These are phyloP conservation scores for Trachurus trachurus DNA, from an alignment of 2,797 vertebrate species.

Conservation along the genomic window DNA sequence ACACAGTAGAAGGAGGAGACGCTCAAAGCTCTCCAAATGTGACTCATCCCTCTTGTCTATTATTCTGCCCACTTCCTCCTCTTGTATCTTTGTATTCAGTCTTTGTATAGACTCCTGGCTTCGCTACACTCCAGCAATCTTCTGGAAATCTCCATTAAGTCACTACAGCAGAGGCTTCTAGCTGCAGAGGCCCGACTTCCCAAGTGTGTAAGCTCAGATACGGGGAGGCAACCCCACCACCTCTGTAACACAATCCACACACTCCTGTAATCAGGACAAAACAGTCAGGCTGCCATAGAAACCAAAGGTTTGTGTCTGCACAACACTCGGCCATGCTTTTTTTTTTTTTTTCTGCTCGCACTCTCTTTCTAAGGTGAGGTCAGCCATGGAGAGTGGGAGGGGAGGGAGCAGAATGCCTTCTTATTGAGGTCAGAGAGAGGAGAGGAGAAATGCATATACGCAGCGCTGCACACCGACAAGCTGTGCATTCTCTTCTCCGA, in stretches of 20 bases:
- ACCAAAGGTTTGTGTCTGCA: slow-evolving; percentile 83
- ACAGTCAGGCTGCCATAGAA: slow-evolving; percentile 82
- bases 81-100: slow-evolving; percentile 42
- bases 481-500: slow-evolving; percentile 31
- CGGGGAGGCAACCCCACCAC: slow-evolving; percentile 58
- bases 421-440: slow-evolving; percentile 77
- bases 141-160: slow-evolving; percentile 66
- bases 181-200: slow-evolving; percentile 33
- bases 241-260: slow-evolving; percentile 84
- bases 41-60: slow-evolving; percentile 63
- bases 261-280: slow-evolving; percentile 82
- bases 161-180: slow-evolving; percentile 40
- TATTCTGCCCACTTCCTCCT: slow-evolving; percentile 40
- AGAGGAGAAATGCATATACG: slow-evolving; percentile 62
- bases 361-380: slow-evolving; percentile 83
- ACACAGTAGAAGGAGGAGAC: slow-evolving; percentile 37
- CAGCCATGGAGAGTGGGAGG: slow-evolving; percentile 71
- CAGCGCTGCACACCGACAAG: slow-evolving; percentile 34
- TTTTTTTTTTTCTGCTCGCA: slow-evolving; percentile 49
- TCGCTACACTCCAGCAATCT: slow-evolving; percentile 35
- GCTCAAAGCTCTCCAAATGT: slow-evolving; percentile 64
- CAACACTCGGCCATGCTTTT: slow-evolving; percentile 72
- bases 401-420: slow-evolving; percentile 71
- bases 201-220: slow-evolving; percentile 39
- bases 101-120: slow-evolving; percentile 55